Evolutionary conservation across 2,888 invertebrate genomes (phyloP), one percentile per base, ranked within the genome.

Genomic region (Ecdyonurus torrentis): DNA sequence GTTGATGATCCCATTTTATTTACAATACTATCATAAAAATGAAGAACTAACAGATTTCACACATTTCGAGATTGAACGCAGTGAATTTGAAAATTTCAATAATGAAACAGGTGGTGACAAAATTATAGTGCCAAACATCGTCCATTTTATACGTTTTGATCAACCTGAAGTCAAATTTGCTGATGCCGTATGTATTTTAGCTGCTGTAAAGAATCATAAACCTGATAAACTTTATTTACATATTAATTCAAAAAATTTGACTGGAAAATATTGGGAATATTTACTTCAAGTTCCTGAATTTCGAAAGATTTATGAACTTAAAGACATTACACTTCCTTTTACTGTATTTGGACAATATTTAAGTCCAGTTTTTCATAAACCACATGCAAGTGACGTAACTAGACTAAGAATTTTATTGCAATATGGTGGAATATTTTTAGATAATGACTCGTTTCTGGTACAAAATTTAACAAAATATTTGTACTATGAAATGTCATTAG

Each of bases 361-460:
- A 37, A 23, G 59, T 52, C 25, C 60, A 52, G 63, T 52, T 55
- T 66, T 65, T 61, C 60, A 58, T 37, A 58, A 58, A 25, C 66
- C 61, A 60, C 68, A 67, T 61, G 67, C 64, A 10, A 65, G 67
- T n/a, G 67, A 68, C 63, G 61, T 67, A 1, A 63, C 65, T 23
- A 61, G 68, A 22, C 64, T 73, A 18, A 62, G 67, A 22, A 66
- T 72, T 20, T 62, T 73, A 52, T 68, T 67, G 67, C 61, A 68
- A 60, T 69, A 69, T 61, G 73, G 73, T 7, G 73, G 73, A 10
- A 73, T 73, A 61, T 73, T 68, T 64, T 64, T 73, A 52, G 73
- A 73, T 64, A 71, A 69, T 55, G 73, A 73, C 63, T 66, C 69
- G 3, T 72, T 68, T 65, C 65, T 73, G 20, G 68, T 73, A 7